Evolutionary conservation across 2,888 invertebrate genomes (phyloP).

Genomic region (Drosophila formosana): DNA sequence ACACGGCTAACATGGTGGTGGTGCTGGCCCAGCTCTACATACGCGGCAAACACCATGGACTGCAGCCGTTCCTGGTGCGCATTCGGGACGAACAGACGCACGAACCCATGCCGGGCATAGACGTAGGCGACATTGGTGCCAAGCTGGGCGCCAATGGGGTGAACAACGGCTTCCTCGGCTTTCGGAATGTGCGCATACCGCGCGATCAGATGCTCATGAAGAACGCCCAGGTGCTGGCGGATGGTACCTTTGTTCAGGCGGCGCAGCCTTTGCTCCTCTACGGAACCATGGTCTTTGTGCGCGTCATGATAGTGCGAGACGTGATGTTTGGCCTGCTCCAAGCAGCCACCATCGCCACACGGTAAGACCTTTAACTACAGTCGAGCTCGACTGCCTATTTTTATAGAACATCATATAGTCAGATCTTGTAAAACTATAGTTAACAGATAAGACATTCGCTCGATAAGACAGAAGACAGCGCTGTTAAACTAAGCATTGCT

Average conservation of each 20-base stretch:
- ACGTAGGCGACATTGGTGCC: slow-evolving; percentile 96
- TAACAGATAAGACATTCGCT: too few relatives aligned
- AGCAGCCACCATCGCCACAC: slow-evolving; percentile 94
- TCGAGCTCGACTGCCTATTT: too few relatives aligned
- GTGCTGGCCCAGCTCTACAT: slow-evolving; percentile 96
- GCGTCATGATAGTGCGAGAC: slow-evolving; percentile 93
- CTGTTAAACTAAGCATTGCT: too few relatives aligned
- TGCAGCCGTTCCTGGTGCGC: slow-evolving; percentile 97
- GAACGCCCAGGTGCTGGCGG: slow-evolving; percentile 95
- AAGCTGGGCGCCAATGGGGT: slow-evolving; percentile 95
- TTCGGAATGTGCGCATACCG: slow-evolving; percentile 94
- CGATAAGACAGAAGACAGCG: too few relatives aligned
- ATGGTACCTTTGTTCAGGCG: slow-evolving; percentile 93
- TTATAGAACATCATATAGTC: too few relatives aligned
- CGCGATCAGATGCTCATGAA: slow-evolving; percentile 96
- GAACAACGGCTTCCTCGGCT: slow-evolving; percentile 96
- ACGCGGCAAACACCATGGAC: slow-evolving; percentile 92
- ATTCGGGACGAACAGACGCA: slow-evolving; percentile 95
- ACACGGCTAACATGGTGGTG: slow-evolving; percentile 95
- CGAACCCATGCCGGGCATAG: slow-evolving; percentile 93
- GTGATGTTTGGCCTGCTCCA: slow-evolving; percentile 91
- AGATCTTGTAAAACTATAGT: too few relatives aligned
- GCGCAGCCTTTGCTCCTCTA: slow-evolving; percentile 93
- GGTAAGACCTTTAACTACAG: slow-evolving; percentile 85
- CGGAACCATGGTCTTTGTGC: slow-evolving; percentile 95